phyloP scores from a whole-genome alignment of 2,113 vertebrate species.

The Eurypyga helias region DNA sequence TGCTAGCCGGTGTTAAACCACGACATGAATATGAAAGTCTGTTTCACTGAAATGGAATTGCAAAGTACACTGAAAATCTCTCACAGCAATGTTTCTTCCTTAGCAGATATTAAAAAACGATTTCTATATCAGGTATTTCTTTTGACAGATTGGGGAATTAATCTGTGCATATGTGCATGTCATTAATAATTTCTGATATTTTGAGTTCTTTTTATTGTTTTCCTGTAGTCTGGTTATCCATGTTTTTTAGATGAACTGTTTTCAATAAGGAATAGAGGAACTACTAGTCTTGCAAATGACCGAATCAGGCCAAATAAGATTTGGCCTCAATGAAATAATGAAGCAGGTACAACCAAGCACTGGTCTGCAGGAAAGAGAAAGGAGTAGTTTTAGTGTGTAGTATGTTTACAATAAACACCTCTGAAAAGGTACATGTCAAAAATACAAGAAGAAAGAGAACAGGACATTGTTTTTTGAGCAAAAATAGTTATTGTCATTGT shows the following conservation, averaged over 20 bases:
- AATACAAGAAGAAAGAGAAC: not conserved
- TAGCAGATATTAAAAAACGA: not conserved
- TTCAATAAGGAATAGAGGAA: not conserved
- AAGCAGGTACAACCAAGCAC: not conserved
- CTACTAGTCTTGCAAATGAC: not conserved
- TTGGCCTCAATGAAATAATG: not conserved
- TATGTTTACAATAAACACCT: not conserved
- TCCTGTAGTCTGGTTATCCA: not conserved
- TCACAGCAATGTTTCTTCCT: not conserved
- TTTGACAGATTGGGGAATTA: not conserved
- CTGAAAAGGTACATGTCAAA: not conserved
- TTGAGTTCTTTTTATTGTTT: not conserved
- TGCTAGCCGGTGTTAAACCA: too few species aligned
- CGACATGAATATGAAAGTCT: too few species aligned
- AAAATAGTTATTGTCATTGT: not conserved
- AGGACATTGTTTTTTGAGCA: not conserved
- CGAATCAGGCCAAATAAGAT: not conserved
- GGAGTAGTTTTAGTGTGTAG: not conserved
- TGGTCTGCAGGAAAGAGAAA: not conserved
- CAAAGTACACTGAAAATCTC: not conserved
- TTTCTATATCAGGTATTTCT: not conserved
- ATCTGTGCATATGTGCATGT: rapidly evolving
- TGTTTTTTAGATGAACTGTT: not conserved
- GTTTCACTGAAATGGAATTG: not conserved
- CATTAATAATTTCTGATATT: not conserved